Conservation (phyloP, 92 coral and sea anemone genomes). For the Actinostola sp. region DNA sequence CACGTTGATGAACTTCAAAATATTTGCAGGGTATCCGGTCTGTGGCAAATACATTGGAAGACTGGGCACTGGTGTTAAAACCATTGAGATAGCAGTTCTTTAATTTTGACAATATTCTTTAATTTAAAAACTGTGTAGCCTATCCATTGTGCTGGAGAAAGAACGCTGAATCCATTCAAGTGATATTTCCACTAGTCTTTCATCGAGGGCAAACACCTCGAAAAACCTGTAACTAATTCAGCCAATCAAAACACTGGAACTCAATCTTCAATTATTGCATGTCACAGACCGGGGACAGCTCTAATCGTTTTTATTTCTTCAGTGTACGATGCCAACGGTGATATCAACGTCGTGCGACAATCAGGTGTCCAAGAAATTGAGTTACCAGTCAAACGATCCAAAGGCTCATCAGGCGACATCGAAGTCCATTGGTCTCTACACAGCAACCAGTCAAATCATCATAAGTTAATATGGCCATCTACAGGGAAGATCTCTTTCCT, state of each 20-base stretch:
- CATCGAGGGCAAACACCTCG: too few species aligned
- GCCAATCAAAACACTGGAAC: too few species aligned
- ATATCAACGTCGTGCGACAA: constrained; percentile 58
- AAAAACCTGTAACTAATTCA: too few species aligned
- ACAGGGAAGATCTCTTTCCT: constrained; percentile 59
- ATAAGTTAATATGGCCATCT: constrained; percentile 68
- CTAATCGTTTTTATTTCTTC: not conserved
- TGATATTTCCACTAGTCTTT: too few species aligned
- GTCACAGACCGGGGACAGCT: not conserved
- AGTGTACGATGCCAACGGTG: constrained; percentile 70
- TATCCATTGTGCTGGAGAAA: too few species aligned
- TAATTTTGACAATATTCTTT: too few species aligned
- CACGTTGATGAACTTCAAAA: not conserved
- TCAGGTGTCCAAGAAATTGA: constrained; percentile 55
- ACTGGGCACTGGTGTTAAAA: too few species aligned
- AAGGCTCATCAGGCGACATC: constrained; percentile 83
- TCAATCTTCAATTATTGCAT: not conserved
- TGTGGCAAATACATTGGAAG: not conserved
- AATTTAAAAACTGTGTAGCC: too few species aligned
- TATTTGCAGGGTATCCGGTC: not conserved
- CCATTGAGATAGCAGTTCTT: too few species aligned
- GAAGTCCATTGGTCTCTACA: constrained; percentile 73
- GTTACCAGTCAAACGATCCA: constrained; percentile 82
- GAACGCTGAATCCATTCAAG: too few species aligned
- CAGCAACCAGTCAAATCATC: constrained; percentile 54